Base-by-base conservation (phyloP, 2,113 vertebrate genomes). In the Saguinus imperator region DNA sequence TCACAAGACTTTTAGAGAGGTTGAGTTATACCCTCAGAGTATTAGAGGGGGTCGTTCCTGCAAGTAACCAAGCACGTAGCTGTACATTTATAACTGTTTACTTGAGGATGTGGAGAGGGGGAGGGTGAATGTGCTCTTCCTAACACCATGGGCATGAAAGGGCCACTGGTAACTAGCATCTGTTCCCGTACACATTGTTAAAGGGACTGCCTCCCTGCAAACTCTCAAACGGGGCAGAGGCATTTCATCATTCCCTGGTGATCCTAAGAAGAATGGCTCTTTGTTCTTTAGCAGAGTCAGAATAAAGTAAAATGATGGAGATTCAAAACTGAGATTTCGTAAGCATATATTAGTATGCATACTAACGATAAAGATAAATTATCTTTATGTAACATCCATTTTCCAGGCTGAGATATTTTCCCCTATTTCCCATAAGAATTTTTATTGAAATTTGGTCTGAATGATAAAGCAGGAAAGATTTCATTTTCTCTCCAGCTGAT, bases 71-170 rank as follows among this genome's bases (percentile, higher is more conserved):
- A 86, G 23, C 16, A 6, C 2, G 32, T 68, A 5, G 27, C 17
- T 68, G 5, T 43, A 17, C 13, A 21, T 84, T 84, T 92, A 4
- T 35, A 57, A 7, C 6, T 4, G 1, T 77, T 70, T 25, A 4
- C n/a, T 9, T 13, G 21, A 45, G 73, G 16, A 13, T 80, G 57
- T 70, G 52, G 21, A 25, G 32, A 58, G 32, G 58, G n/a, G 52
- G 76, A 55, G 0, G 50, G 37, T 13, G 7, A 61, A 7, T 1
- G 14, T 12, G 8, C 1, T 57, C 27, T n/a, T 61, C 37, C 43
- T 7, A 0, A 40, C 2, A 6, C 1, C 0, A 13, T 7, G 37
- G 52, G 57, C 25, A 14, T 2, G 1, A 16, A 21, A n/a, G 18
- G 6, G 43, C 35, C 9, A 10, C 16, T 8, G n/a, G 2, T 32